These are phyloP conservation scores for Theonella swinhoei DNA, from an alignment of 37 sponge, comb jelly and placozoan species.

Conservation along the genomic window DNA sequence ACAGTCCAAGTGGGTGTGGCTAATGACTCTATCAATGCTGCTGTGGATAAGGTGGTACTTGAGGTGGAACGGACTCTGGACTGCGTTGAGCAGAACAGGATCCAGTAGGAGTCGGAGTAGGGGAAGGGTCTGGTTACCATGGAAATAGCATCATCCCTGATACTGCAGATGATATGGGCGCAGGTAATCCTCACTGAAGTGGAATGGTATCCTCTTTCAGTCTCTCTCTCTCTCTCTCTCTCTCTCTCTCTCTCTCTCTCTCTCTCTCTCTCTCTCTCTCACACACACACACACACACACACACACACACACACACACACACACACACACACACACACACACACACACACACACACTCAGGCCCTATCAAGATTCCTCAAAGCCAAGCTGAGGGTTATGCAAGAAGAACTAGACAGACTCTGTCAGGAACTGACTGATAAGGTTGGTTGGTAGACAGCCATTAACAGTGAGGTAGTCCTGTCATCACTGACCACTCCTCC, in stretches of 20 bases:
- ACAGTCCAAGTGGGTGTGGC: not conserved
- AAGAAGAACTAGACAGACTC: conserved; percentile 94
- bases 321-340: not conserved
- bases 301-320: not conserved
- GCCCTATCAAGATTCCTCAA: conserved; percentile 87
- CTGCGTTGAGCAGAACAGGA: not conserved
- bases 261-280: not conserved
- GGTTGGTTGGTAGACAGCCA: conserved; percentile 33
- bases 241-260: not conserved
- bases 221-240: not conserved
- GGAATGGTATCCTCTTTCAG: not conserved
- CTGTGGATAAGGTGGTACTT: not conserved
- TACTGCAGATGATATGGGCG: conserved; percentile 70
- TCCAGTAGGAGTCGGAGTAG: not conserved
- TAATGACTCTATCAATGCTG: not conserved
- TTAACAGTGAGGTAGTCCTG: not conserved
- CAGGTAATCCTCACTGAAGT: conserved; percentile 38
- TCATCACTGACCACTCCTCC: not conserved
- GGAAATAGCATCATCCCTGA: conserved; percentile 64
- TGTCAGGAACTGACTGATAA: conserved; percentile 69
- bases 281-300: not conserved
- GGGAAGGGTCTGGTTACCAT: not conserved
- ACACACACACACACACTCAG: conserved; percentile 11
- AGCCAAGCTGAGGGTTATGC: conserved; percentile 94
- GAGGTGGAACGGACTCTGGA: conserved; percentile 6